Percentiles rank a stretch among this genome's conserved stretches.
These are phyloP conservation scores for Etheostoma perlongum DNA, from an alignment of 2,797 vertebrate species.

Conservation along the genomic window DNA sequence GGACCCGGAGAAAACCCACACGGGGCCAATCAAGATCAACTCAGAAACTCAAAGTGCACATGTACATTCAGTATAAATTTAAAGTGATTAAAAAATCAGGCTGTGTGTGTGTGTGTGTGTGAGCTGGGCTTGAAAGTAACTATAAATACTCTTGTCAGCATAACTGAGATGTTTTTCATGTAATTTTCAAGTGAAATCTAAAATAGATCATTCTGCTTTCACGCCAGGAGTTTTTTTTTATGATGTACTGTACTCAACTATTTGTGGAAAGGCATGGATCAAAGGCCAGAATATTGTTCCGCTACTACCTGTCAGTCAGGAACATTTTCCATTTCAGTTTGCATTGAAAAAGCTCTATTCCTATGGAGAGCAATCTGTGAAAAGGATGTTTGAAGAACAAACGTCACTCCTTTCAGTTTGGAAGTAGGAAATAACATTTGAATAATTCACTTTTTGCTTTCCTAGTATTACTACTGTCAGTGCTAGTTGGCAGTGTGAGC, in stretches of 20 bases:
- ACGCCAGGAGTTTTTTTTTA: slow-evolving; percentile 12
- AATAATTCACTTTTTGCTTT: not conserved
- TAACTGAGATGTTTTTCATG: slow-evolving; percentile 21
- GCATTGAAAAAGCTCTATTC: slow-evolving; percentile 16
- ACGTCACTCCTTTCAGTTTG: not conserved
- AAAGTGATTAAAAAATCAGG: no score
- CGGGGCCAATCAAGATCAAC: no score
- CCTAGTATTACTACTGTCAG: not conserved
- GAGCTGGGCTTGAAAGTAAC: not conserved
- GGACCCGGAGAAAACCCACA: no score
- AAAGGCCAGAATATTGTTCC: slow-evolving; percentile 16
- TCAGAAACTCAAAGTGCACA: no score
- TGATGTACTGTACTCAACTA: slow-evolving; percentile 21
- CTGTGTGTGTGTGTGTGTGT: slow-evolving; percentile 8
- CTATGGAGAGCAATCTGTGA: not conserved
- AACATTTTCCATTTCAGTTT: not conserved
- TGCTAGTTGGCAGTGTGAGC: no score
- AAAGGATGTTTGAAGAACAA: not conserved
- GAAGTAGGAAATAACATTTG: not conserved
- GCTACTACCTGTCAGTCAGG: slow-evolving; percentile 13
- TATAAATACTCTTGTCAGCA: slow-evolving; percentile 57
- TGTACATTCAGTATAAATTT: no score
- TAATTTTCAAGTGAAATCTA: not conserved
- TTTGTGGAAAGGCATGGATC: slow-evolving; percentile 32
- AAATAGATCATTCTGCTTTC: slow-evolving; percentile 31